These are phyloP conservation scores for Oryzias curvinotus DNA, from an alignment of 2,113 vertebrate species.

Conservation along the genomic window DNA sequence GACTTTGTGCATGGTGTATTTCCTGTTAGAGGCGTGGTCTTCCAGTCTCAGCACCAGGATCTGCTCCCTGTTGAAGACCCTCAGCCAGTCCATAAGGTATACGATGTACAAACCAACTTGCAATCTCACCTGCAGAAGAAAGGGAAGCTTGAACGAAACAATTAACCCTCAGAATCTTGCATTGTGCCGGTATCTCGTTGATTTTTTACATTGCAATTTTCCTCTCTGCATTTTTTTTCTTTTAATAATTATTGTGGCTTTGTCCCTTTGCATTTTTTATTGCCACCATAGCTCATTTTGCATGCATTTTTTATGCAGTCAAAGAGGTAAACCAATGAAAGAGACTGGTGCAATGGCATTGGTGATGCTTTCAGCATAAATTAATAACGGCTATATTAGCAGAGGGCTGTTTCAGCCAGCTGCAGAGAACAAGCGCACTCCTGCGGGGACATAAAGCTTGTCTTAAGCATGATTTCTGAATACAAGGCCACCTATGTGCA, in stretches of 20 bases:
- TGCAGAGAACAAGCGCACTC: constrained; percentile 20
- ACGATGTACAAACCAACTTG: constrained; percentile 94
- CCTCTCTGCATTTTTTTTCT: no score
- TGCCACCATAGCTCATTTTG: no score
- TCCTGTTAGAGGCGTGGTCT: constrained; percentile 89
- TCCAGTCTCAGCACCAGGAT: constrained; percentile 92
- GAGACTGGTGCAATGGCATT: constrained; percentile 15
- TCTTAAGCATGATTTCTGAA: constrained; percentile 31
- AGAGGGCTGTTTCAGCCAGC: constrained; percentile 49
- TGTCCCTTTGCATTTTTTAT: no score
- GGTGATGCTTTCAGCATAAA: constrained; percentile 41
- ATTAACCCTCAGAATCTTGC: not conserved
- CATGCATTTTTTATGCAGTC: not conserved
- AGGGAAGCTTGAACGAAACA: constrained; percentile 6
- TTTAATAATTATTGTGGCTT: no score
- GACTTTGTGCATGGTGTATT: constrained; percentile 90
- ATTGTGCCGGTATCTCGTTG: no score
- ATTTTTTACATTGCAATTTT: no score
- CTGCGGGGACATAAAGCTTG: constrained; percentile 24
- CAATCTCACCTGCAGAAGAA: constrained; percentile 84
- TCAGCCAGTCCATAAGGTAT: constrained; percentile 93
- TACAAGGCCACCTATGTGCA: constrained; percentile 18
- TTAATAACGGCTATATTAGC: constrained; percentile 53
- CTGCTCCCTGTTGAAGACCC: constrained; percentile 86
- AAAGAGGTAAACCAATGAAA: not conserved